These are phyloP conservation scores for Dryobotodes eremita DNA, from an alignment of 2,888 invertebrate species.

Conservation along the genomic window DNA sequence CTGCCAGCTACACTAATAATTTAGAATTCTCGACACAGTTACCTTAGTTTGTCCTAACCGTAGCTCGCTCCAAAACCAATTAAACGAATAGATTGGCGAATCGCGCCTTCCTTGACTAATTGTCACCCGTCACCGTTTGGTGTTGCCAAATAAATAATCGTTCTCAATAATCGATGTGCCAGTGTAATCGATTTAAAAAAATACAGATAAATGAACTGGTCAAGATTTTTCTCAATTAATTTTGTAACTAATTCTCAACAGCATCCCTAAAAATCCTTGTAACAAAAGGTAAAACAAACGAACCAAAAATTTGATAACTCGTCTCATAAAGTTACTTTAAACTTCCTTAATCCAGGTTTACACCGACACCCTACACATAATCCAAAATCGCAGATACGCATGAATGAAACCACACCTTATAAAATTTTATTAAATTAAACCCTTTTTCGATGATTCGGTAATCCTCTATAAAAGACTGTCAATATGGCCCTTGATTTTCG, in stretches of 20 bases:
- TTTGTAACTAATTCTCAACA: not conserved
- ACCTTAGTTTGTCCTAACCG: too few species aligned
- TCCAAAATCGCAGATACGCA: constrained; percentile 6
- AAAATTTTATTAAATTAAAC: constrained; percentile 24
- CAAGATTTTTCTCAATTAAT: too few species aligned
- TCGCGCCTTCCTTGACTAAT: too few species aligned
- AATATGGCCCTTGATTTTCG: not conserved
- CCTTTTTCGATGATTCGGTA: constrained; percentile 26
- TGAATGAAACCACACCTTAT: constrained; percentile 30
- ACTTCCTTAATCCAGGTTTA: constrained; percentile 3
- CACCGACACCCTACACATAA: not conserved
- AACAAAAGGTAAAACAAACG: not conserved
- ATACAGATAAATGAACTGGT: too few species aligned
- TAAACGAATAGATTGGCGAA: too few species aligned
- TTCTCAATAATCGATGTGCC: too few species aligned
- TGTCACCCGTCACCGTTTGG: too few species aligned
- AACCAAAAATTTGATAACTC: not conserved
- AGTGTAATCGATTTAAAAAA: too few species aligned
- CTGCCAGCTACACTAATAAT: too few species aligned
- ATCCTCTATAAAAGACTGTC: constrained; percentile 10
- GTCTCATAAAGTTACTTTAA: not conserved
- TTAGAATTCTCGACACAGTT: too few species aligned
- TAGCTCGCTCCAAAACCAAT: too few species aligned
- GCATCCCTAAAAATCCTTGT: not conserved
- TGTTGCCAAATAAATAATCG: too few species aligned